Evolutionary conservation across 2,113 vertebrate genomes (phyloP), one percentile per base, ranked within the genome.

Genomic region (Dipodomys ordii): DNA sequence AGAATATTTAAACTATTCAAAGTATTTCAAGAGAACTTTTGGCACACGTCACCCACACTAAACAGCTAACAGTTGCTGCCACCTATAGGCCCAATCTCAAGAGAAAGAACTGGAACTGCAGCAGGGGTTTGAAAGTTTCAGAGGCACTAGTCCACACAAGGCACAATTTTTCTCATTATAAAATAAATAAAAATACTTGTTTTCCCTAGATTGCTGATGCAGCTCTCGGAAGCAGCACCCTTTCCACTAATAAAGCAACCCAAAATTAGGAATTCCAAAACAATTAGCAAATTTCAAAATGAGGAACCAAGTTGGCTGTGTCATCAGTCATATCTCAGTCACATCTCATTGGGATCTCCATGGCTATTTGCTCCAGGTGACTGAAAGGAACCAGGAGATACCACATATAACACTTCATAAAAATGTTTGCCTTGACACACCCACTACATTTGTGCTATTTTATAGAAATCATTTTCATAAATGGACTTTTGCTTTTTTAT

Each of bases 61-160:
- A 97, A 97, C 16, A 96, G 95, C 94, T 97, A 96, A 96, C 97
- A 13, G 0, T 92, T 97, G 95, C 98, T 98, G 98, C 98, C 97
- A 98, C 96, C 94, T 94, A 94, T 91, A 97, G 97, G 97, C 90
- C 91, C 95, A 30, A 79, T 93, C 79, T 95, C 96, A 94, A 97
- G 93, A 95, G 82, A 92, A 96, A 72, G 67, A 76, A 11, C 39
- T 93, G 28, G 72, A 91, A 83, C 83, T 67, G 19, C 86, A 94
- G 94, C 23, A 7, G 4, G 91, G 65, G 30, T 87, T 94, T 83
- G 49, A 62, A 94, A 53, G 69, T 65, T 93, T 96, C 72, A 94
- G 39, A 94, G 84, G 6, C 19, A 64, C 10, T 19, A 28, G 39
- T 93, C 39, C 49, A 53, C 74, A 88, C 65, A 71, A 69, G 86